Base-by-base conservation (phyloP, 2,888 invertebrate genomes). In the Latrodectus hesperus region DNA sequence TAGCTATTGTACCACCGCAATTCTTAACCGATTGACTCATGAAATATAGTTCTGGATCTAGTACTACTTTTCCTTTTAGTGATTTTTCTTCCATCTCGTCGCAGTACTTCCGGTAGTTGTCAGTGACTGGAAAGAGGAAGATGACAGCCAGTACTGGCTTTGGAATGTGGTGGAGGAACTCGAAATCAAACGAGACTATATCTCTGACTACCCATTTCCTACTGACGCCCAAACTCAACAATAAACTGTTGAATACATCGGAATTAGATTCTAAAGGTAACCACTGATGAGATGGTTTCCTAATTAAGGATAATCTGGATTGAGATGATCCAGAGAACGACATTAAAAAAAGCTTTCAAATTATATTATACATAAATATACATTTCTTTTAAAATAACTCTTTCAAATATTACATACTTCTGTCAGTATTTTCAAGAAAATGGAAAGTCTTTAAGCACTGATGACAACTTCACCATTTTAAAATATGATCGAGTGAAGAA, bases 1-100 rank as follows among this genome's bases (percentile, higher is more conserved):
- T 94, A 22, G 99, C 99, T 89, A 99, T 95, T 11, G 99, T 98
- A 55, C 99, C 99, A 93, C 99, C 99, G 49, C 99, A 98, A 93
- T 99, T 99, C 88, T 96, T 95, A 76, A 99, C 95, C 84, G 95
- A 95, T 92, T 99, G 98, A 91, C 96, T 96, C 94, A 98, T 95
- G 92, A 96, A 97, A 92, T 96, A 98, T 74, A 98, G 22, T 16
- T 53, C 52, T 51, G 70, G 16, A 22, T 71, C 80, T 9, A 51
- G 14, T 5, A 17, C 26, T n/a, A 53, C n/a, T 6, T 53, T 70
- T 8, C 38, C 60, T 1, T 65, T 51, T 38, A 60, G 51, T 22
- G 49, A 22, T 9, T 73, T 26, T 53, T 67, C 84, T 51, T 84
- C 84, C 53, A 70, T 53, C 11, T 84, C 38, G 14, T 67, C 73